Conservation (phyloP, 2,888 invertebrate species). For the Thysanoteuthis rhombus region DNA sequence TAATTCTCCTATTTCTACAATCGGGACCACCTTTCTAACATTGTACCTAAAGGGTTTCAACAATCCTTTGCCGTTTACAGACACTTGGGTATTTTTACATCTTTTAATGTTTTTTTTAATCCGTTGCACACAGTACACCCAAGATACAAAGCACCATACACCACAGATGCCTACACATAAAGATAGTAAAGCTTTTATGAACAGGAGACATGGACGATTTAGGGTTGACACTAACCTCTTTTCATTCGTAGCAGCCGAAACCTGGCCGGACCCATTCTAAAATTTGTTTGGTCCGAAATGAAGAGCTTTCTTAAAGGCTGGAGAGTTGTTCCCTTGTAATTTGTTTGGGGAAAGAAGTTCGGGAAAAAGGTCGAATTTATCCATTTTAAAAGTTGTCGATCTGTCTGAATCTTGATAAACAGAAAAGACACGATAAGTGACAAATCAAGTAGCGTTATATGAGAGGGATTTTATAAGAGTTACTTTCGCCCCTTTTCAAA, state of each 20-base stretch:
- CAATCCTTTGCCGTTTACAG: no score
- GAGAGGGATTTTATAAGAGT: no score
- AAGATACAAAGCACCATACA: no score
- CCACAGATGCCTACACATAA: no score
- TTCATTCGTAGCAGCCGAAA: constrained; percentile 40
- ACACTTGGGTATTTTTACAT: no score
- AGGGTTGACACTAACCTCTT: not conserved
- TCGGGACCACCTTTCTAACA: no score
- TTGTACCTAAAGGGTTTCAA: no score
- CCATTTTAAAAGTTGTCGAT: constrained; percentile 41
- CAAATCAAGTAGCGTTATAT: not conserved
- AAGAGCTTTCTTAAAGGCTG: constrained; percentile 46
- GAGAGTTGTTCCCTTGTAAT: constrained; percentile 41
- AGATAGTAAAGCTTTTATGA: no score
- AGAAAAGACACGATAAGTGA: not conserved
- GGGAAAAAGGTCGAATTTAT: constrained; percentile 44
- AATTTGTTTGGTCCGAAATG: constrained; percentile 24
- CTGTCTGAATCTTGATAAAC: constrained; percentile 41
- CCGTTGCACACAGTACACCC: no score
- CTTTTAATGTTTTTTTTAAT: no score
- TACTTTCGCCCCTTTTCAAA: no score
- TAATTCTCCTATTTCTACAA: no score
- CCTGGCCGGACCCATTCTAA: constrained; percentile 39
- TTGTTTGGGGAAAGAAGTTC: constrained; percentile 43
- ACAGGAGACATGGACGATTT: not conserved